A percentile compares a stretch with the other conserved stretches of the same genome.
These are phyloP conservation scores for Lottia gigantea DNA, from an alignment of 2,888 invertebrate species.

Conservation along the genomic window DNA sequence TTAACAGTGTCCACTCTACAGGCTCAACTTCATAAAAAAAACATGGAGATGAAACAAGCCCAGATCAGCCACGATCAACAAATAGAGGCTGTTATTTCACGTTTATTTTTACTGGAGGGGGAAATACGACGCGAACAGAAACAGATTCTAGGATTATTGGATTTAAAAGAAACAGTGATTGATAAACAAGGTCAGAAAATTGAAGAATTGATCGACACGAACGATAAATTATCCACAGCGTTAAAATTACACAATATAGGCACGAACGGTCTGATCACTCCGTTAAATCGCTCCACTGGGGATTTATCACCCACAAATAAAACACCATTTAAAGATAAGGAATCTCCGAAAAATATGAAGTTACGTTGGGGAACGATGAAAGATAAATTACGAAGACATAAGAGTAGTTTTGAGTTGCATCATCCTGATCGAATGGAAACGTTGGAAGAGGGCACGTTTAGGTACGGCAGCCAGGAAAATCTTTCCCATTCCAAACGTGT, in stretches of 20 bases:
- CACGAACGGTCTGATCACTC: slow-evolving; percentile 42
- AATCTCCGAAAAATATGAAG: slow-evolving; percentile 27
- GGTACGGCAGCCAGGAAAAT: slow-evolving; percentile 56
- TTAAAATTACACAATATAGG: slow-evolving; percentile 48
- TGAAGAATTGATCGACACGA: slow-evolving; percentile 43
- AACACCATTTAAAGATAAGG: slow-evolving; percentile 25
- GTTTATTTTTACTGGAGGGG: slow-evolving; percentile 51
- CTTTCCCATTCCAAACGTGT: slow-evolving; percentile 25
- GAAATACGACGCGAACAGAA: slow-evolving; percentile 49
- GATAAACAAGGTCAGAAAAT: slow-evolving; percentile 44
- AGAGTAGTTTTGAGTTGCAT: slow-evolving; percentile 54
- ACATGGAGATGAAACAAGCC: slow-evolving; percentile 36
- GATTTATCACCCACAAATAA: slow-evolving; percentile 13
- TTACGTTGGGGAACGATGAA: slow-evolving; percentile 47
- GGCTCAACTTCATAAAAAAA: slow-evolving; percentile 43
- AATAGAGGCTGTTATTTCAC: slow-evolving; percentile 47
- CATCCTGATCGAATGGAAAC: slow-evolving; percentile 43
- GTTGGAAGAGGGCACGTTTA: slow-evolving; percentile 35
- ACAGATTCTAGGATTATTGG: slow-evolving; percentile 39
- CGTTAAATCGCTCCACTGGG: slow-evolving; percentile 23
- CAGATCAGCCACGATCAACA: slow-evolving; percentile 42
- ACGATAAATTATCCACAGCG: slow-evolving; percentile 44
- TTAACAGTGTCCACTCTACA: slow-evolving; percentile 42
- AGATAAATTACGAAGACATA: slow-evolving; percentile 50
- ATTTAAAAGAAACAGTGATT: slow-evolving; percentile 47